Evolutionary conservation across 2,888 invertebrate genomes (phyloP).

Genomic region (Hydriomena furcata): DNA sequence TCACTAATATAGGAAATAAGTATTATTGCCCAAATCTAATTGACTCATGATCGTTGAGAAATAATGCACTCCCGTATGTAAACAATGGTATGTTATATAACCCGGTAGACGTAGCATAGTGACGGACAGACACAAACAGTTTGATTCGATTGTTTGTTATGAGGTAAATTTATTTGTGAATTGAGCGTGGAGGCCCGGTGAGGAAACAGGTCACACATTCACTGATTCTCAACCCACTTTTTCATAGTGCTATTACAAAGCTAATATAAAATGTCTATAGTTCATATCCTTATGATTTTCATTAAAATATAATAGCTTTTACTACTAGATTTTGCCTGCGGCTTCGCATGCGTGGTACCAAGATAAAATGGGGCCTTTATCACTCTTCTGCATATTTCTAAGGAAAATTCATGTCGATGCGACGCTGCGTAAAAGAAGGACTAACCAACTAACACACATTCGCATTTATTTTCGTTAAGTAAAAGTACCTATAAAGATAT

Average conservation of each 20-base stretch:
- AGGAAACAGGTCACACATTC: background rate
- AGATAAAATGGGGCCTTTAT: too few species aligned
- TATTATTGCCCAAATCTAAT: constrained; percentile 16
- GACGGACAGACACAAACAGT: constrained; percentile 9
- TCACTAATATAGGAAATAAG: constrained; percentile 5
- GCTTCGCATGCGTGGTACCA: too few species aligned
- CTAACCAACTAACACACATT: too few species aligned
- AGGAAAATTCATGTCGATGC: too few species aligned
- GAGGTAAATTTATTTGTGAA: constrained; percentile 3
- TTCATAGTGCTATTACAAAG: too few species aligned
- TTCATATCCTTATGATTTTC: background rate
- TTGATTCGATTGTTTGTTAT: constrained; percentile 15
- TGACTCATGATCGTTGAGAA: constrained; percentile 4
- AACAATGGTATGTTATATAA: constrained; percentile 21
- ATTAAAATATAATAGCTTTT: too few species aligned
- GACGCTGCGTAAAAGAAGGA: too few species aligned
- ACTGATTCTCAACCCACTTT: background rate
- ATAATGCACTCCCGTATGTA: background rate
- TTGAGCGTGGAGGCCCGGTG: background rate
- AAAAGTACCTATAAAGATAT: too few species aligned
- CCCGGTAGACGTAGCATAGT: background rate
- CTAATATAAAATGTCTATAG: too few species aligned
- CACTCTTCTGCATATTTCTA: too few species aligned
- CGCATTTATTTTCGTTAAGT: too few species aligned
- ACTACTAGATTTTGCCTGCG: too few species aligned